These are phyloP conservation scores for Malurus melanocephalus DNA, from an alignment of 2,113 vertebrate genomes.

Conservation along the genomic window DNA sequence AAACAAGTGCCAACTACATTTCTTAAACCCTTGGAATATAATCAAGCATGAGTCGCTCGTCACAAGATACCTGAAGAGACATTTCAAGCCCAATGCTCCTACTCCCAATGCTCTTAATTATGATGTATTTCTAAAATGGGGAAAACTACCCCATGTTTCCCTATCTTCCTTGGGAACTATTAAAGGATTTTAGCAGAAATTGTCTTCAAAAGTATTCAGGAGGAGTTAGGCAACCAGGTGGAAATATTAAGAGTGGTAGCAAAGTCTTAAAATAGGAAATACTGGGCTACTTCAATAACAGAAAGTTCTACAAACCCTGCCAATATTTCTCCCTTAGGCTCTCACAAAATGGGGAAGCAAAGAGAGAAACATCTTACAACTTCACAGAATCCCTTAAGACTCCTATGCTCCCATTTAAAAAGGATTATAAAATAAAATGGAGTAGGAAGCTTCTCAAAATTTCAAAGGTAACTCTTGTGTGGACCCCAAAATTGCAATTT, in stretches of 20 bases:
- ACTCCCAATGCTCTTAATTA: not conserved
- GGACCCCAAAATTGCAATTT: not conserved
- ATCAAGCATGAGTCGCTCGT: not conserved
- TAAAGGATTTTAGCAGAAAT: not conserved
- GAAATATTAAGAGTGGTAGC: not conserved
- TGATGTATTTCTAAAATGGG: not conserved
- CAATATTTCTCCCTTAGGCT: conserved; percentile 1
- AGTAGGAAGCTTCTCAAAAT: conserved; percentile 8
- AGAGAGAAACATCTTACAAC: conserved; percentile 14
- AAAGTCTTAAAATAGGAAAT: conserved; percentile 8
- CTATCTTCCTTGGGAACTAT: not conserved
- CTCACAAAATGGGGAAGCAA: conserved; percentile 1
- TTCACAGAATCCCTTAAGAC: conserved; percentile 9
- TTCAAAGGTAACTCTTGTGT: not conserved
- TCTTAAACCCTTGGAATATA: not conserved
- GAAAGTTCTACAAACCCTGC: not conserved
- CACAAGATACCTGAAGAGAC: not conserved
- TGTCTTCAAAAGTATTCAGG: not conserved
- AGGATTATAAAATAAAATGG: conserved; percentile 31
- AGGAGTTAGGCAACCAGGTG: not conserved
- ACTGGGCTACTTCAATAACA: not conserved
- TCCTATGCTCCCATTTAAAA: conserved; percentile 9
- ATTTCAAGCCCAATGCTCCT: not conserved
- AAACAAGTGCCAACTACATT: not conserved
- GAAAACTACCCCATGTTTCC: not conserved